Evolutionary conservation across 2,888 invertebrate species (phyloP), one percentile per base, ranked within the genome.

Genomic region (Drosophila testacea): DNA sequence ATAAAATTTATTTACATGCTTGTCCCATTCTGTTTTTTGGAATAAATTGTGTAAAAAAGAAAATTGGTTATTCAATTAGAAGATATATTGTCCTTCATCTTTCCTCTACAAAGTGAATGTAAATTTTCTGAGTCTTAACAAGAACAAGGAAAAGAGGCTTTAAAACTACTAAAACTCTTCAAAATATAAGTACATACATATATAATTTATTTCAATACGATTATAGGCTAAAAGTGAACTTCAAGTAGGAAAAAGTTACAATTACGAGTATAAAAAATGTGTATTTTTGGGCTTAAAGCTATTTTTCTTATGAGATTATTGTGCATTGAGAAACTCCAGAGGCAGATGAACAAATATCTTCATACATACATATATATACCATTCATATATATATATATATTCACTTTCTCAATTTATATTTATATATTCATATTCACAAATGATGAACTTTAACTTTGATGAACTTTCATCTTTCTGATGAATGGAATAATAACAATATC

Each of bases 211-310:
- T 56, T 63, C 41, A 32, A 48, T 69, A 55, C 30, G 32, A 47
- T 60, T 60, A 55, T 74, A 52, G n/a, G 66, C 79, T 78, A 76
- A 44, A 75, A 78, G 74, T 73, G 69, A 76, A 78, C 79, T 78
- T 69, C 42, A 60, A 69, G 52, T 76, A 65, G 79, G 69, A 73
- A 67, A 73, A 64, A 52, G 70, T 56, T 69, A 61, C 63, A 77
- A 44, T 13, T 44, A 78, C 64, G 59, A 76, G 59, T 76, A 76
- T 76, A 73, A 76, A 76, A 78, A 69, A 41, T 44, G 32, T 42
- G 22, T 22, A 34, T 50, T 50, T 59, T 59, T 59, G 52, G 28
- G 41, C 72, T 77, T 75, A 76, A 51, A 71, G 54, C 77, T 70
- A 59, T 42, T 9, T 32, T 36, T 41, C 30, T 76, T 65, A 50